Percentiles rank a stretch among this genome's conserved stretches.
phyloP scores from a whole-genome alignment of 1,140 invertebrate genomes.

The Conus ventricosus region DNA sequence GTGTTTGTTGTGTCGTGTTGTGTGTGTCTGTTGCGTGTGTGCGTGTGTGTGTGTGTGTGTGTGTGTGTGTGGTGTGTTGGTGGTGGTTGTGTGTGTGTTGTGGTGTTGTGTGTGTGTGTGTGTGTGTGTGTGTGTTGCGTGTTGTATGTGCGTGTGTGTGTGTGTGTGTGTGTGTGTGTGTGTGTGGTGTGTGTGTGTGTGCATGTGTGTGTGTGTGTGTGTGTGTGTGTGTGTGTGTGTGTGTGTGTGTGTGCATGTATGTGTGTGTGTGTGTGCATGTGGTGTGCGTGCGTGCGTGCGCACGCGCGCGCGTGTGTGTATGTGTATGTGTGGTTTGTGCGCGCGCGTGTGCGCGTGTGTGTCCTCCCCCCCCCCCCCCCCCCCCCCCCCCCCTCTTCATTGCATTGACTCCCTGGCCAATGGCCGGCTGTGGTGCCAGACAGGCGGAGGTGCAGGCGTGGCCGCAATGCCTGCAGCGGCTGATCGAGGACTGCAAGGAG shows the following conservation, averaged over 20 bases:
- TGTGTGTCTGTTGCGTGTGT: neutral
- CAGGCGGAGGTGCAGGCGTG: slow-evolving; percentile 4
- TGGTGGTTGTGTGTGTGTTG: slow-evolving; percentile 17
- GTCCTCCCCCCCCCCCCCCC: too few species aligned
- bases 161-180: neutral
- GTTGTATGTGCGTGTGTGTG: neutral
- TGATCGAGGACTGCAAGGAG: neutral
- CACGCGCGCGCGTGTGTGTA: too few species aligned
- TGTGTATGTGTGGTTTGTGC: too few species aligned
- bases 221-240: neutral
- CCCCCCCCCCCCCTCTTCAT: too few species aligned
- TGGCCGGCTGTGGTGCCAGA: neutral
- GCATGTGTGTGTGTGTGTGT: neutral
- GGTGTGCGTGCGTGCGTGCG: too few species aligned
- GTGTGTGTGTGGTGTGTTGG: slow-evolving; percentile 2
- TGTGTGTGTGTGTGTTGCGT: too few species aligned
- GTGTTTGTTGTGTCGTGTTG: neutral
- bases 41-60: neutral
- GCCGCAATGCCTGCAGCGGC: neutral
- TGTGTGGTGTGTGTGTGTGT: neutral
- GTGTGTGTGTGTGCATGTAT: slow-evolving; percentile 3
- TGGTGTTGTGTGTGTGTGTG: too few species aligned
- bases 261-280: slow-evolving; percentile 3
- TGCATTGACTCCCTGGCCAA: too few species aligned
- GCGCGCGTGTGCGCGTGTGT: too few species aligned